Conservation (phyloP, 2,888 invertebrate species). For the Vanessa cardui region DNA sequence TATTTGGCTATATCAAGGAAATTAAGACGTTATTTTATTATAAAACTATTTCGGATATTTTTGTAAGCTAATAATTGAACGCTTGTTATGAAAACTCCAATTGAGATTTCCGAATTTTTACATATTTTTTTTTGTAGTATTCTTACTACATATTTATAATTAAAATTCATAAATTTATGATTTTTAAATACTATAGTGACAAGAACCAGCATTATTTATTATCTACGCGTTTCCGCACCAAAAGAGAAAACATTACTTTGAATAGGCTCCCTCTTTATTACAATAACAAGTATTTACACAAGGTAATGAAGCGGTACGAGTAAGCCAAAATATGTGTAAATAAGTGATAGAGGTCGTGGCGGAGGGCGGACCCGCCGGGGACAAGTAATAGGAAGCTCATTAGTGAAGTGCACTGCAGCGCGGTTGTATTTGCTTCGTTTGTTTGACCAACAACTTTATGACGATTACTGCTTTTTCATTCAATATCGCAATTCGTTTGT, state of each 20-base stretch:
- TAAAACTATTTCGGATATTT: no score
- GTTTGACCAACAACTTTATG: not conserved
- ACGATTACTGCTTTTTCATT: not conserved
- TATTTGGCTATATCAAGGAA: no score
- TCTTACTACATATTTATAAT: no score
- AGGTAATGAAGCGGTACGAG: not conserved
- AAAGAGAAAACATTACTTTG: not conserved
- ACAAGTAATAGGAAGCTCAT: slow-evolving; percentile 20
- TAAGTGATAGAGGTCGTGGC: slow-evolving; percentile 16
- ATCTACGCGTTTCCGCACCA: not conserved
- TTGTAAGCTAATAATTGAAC: no score
- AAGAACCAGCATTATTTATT: not conserved
- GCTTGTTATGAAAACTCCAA: no score
- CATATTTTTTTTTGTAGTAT: no score
- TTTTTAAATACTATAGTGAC: no score
- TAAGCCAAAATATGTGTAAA: slow-evolving; percentile 9
- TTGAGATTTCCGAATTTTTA: no score
- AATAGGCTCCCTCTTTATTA: not conserved
- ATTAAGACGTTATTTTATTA: no score
- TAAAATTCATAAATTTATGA: no score
- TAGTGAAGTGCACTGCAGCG: slow-evolving; percentile 15
- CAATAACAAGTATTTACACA: slow-evolving; percentile 2
- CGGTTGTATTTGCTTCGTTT: not conserved
- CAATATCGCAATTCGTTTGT: not conserved
- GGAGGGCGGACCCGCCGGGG: slow-evolving; percentile 20